Evolutionary conservation across 2,888 invertebrate genomes (phyloP), one percentile per base, ranked within the genome.

Genomic region (Galerucella calmariensis): DNA sequence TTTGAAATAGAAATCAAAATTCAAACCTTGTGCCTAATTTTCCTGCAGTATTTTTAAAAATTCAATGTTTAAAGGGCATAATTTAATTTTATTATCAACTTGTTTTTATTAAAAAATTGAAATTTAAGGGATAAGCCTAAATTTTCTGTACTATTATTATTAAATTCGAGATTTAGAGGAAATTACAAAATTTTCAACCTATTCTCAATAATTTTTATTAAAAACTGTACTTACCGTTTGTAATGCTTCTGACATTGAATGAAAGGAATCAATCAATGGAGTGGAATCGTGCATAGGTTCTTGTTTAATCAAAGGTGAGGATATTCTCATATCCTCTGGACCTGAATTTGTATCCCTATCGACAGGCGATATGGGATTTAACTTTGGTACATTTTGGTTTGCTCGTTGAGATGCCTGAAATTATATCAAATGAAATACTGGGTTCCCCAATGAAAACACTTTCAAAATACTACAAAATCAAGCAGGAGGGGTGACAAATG

Each of bases 271-370:
- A 70, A 87, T 80, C 46, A 84, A 85, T 24, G 86, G 85, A 75
- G 84, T 85, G 48, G 82, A 82, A 77, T 88, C 88, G 44, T 85
- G 91, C 75, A 87, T 86, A 75, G 91, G 89, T 88, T 93, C 92
- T 87, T 92, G 92, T 88, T 93, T 93, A 83, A 89, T 89, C 81
- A 87, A 85, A 80, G 89, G 90, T 76, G 90, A 88, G 78, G 89
- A 85, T 85, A 89, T 88, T 83, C 91, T 88, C 88, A 90, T 87
- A 86, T 89, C 88, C 86, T 91, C 89, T 74, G 87, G 86, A 62
- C 83, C 82, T 63, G 79, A 78, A 73, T 61, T 77, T 82, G 88
- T 87, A 79, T 90, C 90, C 78, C 91, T 84, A 83, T 90, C 90
- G 80, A 86, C 86, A 82, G 88, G 88, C 83, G 88, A 87, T 83